phyloP scores from a whole-genome alignment of 2,888 invertebrate species.

The Bombylius major region DNA sequence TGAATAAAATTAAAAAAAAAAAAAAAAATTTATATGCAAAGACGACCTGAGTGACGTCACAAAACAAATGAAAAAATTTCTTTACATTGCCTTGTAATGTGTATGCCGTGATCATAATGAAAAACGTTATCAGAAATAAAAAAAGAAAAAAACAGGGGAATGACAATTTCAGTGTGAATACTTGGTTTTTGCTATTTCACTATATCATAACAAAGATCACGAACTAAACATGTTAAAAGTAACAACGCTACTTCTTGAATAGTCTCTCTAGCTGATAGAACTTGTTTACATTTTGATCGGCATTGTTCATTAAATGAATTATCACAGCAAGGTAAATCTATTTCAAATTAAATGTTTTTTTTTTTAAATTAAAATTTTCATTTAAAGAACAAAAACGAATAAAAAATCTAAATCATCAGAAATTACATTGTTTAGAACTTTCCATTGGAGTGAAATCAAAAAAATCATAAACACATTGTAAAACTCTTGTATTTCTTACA shows the following conservation, averaged over 20 bases:
- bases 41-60: no score
- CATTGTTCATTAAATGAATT: slow-evolving; percentile 57
- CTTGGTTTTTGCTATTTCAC: no score
- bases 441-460: slow-evolving; percentile 58
- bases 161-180: no score
- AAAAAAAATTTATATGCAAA: no score
- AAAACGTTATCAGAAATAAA: no score
- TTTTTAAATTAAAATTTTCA: not conserved
- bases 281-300: slow-evolving; percentile 56
- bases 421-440: slow-evolving; percentile 65
- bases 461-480: slow-evolving; percentile 60
- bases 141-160: no score
- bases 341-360: not conserved
- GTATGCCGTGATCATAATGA: no score
- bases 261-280: slow-evolving; percentile 50
- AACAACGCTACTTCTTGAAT: slow-evolving; percentile 67
- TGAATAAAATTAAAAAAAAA: no score
- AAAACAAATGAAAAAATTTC: no score
- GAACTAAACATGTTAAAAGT: no score
- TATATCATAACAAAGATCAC: no score
- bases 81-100: no score
- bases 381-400: not conserved
- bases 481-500: slow-evolving; percentile 52
- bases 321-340: slow-evolving; percentile 77
- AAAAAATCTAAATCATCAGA: slow-evolving; percentile 9